Evolutionary conservation across 2,113 vertebrate genomes (phyloP), one percentile per base, ranked within the genome.

Genomic region (Hypocryptadius cinnamomeus): DNA sequence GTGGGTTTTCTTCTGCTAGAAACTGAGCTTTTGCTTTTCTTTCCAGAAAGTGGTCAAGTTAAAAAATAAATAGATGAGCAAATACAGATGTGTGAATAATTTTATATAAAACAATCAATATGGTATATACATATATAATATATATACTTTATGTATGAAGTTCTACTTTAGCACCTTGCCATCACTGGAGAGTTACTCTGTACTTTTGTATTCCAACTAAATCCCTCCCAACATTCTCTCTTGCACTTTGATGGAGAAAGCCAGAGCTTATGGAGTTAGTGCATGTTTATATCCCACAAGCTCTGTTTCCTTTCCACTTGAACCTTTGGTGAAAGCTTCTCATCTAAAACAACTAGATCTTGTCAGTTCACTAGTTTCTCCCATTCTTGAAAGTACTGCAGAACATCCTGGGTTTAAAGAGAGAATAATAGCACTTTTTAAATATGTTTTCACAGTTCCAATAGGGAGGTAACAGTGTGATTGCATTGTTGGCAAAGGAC

Each of bases 401-500:
- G 77, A 83, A 95, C 11, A 3, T 39, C 44, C 5, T 19, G 35
- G 6, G 19, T 60, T 77, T 51, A 68, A 74, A 45, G 6, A 66
- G 59, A 61, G 24, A 50, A 71, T 54, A 92, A 51, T 21, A 33
- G n/a, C 7, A 63, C 22, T n/a, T 81, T 82, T 47, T 0, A 69
- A 76, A 35, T 19, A 1, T 23, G 25, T 68, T 78, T 90, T 44
- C 45, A 20, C 8, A 12, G 22, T 70, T 40, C 59, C 84, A 54
- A 24, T 44, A 59, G 76, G 35, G 68, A 87, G 15, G n/a, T 66
- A 85, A 42, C 45, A 81, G 16, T 35, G 63, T 30, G 82, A 59
- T 39, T 53, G 85, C 51, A 89, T 74, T 82, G 57, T 25, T 93
- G 95, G 89, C 91, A 95, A 90, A 82, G 70, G 72, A 95, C 61